phyloP scores from a whole-genome alignment of 1,140 invertebrate species.

The Homalodisca vitripennis region DNA sequence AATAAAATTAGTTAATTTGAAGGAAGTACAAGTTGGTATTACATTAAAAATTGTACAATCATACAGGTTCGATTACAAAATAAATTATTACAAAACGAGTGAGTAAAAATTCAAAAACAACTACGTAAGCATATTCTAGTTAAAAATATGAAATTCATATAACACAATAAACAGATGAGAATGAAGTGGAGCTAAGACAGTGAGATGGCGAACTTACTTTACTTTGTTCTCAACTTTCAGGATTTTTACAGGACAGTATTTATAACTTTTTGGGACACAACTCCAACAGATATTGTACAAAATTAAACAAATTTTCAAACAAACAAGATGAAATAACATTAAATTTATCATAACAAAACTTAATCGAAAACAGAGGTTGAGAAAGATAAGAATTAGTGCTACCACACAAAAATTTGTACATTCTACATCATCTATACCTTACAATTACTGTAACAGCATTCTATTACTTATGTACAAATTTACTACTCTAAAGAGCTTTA shows the following conservation, averaged over 20 bases:
- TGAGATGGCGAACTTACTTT: background rate
- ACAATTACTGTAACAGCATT: background rate
- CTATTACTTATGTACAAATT: slow-evolving; percentile 11
- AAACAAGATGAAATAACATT: background rate
- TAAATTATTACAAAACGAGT: no score
- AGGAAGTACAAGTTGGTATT: background rate
- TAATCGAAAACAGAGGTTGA: background rate
- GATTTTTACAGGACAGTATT: no score
- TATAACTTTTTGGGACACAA: background rate
- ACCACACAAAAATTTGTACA: slow-evolving; percentile 4
- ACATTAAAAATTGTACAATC: background rate
- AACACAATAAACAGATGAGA: background rate
- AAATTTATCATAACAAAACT: background rate
- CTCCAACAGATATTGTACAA: background rate
- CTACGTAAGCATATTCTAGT: no score
- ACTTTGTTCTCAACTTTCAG: no score
- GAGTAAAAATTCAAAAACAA: no score
- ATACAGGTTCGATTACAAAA: no score
- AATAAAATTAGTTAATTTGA: background rate
- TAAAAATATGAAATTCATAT: no score
- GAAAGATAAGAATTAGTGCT: background rate
- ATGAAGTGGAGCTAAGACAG: background rate
- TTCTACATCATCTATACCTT: background rate
- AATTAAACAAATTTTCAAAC: background rate
- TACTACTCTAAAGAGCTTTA: slow-evolving; percentile 15